Conservation (phyloP, 2,797 vertebrate genomes). For the Tarsius wallacei region DNA sequence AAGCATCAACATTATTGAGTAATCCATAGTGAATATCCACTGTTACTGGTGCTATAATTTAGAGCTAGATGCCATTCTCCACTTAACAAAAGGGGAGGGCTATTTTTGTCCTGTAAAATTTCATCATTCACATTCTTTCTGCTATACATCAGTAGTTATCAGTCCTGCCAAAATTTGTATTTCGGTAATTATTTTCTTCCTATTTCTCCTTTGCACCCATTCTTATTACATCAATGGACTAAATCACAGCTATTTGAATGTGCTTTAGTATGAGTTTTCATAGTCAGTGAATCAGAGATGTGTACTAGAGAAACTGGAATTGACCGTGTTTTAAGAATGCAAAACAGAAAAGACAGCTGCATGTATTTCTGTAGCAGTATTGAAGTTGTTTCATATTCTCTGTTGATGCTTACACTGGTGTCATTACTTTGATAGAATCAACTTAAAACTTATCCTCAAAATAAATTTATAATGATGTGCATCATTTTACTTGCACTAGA, state of each 20-base stretch:
- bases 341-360: constrained; percentile 63
- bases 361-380: not conserved
- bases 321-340: constrained; percentile 48
- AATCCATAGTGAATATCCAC: not conserved
- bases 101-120: constrained; percentile 65
- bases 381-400: not conserved
- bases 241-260: constrained; percentile 76
- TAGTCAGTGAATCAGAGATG: constrained; percentile 71
- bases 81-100: constrained; percentile 39
- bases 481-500: constrained; percentile 16
- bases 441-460: constrained; percentile 39
- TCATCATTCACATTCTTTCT: constrained; percentile 42
- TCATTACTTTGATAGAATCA: not conserved
- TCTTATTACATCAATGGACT: constrained; percentile 56
- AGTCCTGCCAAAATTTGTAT: constrained; percentile 56
- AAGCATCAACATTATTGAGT: not conserved
- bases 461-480: not conserved
- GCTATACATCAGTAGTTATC: constrained; percentile 15
- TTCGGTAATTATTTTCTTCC: constrained; percentile 59
- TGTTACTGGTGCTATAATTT: not conserved
- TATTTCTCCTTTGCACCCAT: not conserved
- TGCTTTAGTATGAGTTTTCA: constrained; percentile 48
- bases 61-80: not conserved
- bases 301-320: constrained; percentile 65
- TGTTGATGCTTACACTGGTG: not conserved